Conservation (phyloP, 2,888 invertebrate genomes). For the Phortica okadai region DNA sequence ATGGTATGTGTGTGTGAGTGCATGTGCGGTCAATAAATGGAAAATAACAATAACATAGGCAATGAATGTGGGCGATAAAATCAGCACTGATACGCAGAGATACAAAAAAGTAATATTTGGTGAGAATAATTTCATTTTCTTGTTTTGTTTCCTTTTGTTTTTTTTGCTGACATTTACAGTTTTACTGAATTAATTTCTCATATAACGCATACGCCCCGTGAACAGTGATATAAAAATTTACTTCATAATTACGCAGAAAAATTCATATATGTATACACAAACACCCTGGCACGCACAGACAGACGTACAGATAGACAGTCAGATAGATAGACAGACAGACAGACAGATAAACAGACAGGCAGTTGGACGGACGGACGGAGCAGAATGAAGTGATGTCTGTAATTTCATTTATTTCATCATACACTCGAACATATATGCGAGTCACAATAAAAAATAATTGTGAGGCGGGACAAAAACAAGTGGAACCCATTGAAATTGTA, state of each 20-base stretch:
- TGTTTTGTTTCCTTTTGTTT: too few relatives aligned
- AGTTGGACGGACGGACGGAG: too few relatives aligned
- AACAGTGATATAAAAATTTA: conserved; percentile 11
- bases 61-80: not conserved
- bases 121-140: too few relatives aligned
- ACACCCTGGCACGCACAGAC: not conserved
- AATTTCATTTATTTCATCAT: not conserved
- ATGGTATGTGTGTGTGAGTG: too few relatives aligned
- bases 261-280: not conserved
- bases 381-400: not conserved
- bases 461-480: not conserved
- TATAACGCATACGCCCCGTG: not conserved
- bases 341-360: too few relatives aligned
- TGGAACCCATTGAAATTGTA: not conserved
- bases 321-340: too few relatives aligned
- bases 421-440: not conserved
- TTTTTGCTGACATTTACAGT: too few relatives aligned
- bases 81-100: not conserved
- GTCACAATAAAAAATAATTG: conserved; percentile 4
- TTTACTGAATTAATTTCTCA: not conserved
- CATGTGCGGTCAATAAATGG: too few relatives aligned
- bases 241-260: conserved; percentile 25
- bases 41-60: not conserved
- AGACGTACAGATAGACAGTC: not conserved
- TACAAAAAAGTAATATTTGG: too few relatives aligned